Percentiles rank a stretch among this genome's conserved stretches.
These are phyloP conservation scores for Girardinichthys multiradiatus DNA, from an alignment of 2,113 vertebrate genomes.

Conservation along the genomic window DNA sequence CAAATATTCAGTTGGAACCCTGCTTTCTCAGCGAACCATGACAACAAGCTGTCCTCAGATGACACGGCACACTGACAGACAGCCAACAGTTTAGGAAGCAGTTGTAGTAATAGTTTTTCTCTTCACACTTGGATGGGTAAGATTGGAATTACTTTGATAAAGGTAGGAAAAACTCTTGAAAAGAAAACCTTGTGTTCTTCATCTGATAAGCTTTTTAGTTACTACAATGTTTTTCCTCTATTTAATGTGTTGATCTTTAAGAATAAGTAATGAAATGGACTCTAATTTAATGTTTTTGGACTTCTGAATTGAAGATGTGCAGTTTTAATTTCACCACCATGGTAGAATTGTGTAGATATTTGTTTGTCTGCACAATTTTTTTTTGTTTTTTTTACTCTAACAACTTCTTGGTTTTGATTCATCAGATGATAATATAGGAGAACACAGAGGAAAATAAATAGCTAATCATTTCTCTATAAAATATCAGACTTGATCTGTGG, in stretches of 20 bases:
- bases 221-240: constrained; percentile 7
- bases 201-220: constrained; percentile 10
- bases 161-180: constrained; percentile 4
- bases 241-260: constrained; percentile 2
- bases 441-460: too few species aligned
- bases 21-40: constrained; percentile 11
- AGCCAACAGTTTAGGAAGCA: neutral
- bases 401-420: neutral
- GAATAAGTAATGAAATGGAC: constrained; percentile 7
- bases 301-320: constrained; percentile 23
- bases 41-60: constrained; percentile 30
- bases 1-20: constrained; percentile 35
- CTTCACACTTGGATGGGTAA: constrained; percentile 20
- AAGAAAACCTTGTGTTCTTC: neutral
- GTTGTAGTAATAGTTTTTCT: constrained; percentile 24
- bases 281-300: neutral
- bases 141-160: constrained; percentile 25
- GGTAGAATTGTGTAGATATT: neutral
- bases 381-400: neutral
- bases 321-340: constrained; percentile 15
- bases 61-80: constrained; percentile 27
- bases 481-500: too few species aligned
- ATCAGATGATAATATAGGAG: too few species aligned
- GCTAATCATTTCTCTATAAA: too few species aligned
- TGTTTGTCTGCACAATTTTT: neutral